Conservation (phyloP, 2,797 vertebrate genomes). For the Takifugu rubripes region DNA sequence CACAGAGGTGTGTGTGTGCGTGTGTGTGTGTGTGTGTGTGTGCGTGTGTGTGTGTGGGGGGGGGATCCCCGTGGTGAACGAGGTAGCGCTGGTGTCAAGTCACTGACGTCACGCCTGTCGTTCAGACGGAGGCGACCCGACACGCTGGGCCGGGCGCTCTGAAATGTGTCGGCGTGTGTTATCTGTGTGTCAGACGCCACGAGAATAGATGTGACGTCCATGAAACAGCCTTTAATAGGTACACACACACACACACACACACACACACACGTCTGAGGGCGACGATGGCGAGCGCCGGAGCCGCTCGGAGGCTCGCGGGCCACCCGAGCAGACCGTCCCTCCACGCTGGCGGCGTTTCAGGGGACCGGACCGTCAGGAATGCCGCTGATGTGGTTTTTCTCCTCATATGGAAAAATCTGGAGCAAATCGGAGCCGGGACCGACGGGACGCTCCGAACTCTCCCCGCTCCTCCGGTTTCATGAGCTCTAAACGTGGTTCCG, state of each 20-base stretch:
- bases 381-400: slow-evolving; percentile 28
- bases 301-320: slow-evolving; percentile 27
- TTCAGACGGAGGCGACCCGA: no score
- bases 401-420: slow-evolving; percentile 51
- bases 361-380: slow-evolving; percentile 56
- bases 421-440: slow-evolving; percentile 23
- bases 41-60: not conserved
- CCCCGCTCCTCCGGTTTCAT: not conserved
- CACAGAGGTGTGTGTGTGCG: not conserved
- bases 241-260: no score
- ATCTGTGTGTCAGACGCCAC: slow-evolving; percentile 1
- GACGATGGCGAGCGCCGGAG: not conserved
- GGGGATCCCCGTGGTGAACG: slow-evolving; percentile 36
- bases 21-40: no score
- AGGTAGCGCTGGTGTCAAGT: slow-evolving; percentile 42
- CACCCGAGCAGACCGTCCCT: slow-evolving; percentile 44
- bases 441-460: slow-evolving; percentile 1
- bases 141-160: slow-evolving; percentile 15
- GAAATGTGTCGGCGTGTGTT: slow-evolving; percentile 11
- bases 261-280: no score
- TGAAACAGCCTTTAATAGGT: no score
- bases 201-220: not conserved
- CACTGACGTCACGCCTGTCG: slow-evolving; percentile 40
- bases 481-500: not conserved
- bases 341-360: slow-evolving; percentile 51